These are phyloP conservation scores for Pseudomyrmex dendroicus DNA, from an alignment of 1,140 invertebrate genomes.

Conservation along the genomic window DNA sequence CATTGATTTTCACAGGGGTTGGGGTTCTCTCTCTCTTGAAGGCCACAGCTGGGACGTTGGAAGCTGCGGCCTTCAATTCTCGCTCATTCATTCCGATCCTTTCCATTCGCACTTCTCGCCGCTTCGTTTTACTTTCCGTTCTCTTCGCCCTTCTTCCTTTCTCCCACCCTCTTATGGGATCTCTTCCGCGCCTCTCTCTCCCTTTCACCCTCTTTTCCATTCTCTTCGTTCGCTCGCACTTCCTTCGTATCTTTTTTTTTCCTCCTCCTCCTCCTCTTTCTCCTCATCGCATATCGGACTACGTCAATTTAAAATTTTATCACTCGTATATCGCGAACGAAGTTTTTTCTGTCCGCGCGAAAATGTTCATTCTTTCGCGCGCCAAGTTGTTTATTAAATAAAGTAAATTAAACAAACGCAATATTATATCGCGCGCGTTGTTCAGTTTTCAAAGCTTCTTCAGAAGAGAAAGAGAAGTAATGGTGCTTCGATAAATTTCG, in stretches of 20 bases:
- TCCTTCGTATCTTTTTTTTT: too few relatives aligned
- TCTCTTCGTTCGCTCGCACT: background rate
- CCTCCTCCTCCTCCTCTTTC: background rate
- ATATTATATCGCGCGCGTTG: too few relatives aligned
- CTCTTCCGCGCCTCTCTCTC: too few relatives aligned
- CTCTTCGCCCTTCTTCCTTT: background rate
- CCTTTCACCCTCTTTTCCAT: background rate
- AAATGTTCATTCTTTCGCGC: constrained; percentile 1
- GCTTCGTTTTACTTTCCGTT: constrained; percentile 29
- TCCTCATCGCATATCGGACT: background rate
- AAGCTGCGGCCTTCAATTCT: constrained; percentile 67
- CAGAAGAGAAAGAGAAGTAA: too few relatives aligned
- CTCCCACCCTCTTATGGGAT: too few relatives aligned
- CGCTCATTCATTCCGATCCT: constrained; percentile 60
- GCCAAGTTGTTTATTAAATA: constrained; percentile 5
- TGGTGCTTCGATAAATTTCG: too few relatives aligned
- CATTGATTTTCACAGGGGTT: constrained; percentile 77
- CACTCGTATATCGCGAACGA: background rate
- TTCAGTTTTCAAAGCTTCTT: too few relatives aligned
- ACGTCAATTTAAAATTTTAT: constrained; percentile 50
- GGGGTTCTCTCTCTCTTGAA: constrained; percentile 63
- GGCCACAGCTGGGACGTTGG: constrained; percentile 64
- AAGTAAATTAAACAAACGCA: too few relatives aligned
- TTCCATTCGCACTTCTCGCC: constrained; percentile 31
- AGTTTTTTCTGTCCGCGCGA: background rate